Base-by-base conservation (phyloP, 2,888 invertebrate genomes). In the Ectropis crepuscularia region DNA sequence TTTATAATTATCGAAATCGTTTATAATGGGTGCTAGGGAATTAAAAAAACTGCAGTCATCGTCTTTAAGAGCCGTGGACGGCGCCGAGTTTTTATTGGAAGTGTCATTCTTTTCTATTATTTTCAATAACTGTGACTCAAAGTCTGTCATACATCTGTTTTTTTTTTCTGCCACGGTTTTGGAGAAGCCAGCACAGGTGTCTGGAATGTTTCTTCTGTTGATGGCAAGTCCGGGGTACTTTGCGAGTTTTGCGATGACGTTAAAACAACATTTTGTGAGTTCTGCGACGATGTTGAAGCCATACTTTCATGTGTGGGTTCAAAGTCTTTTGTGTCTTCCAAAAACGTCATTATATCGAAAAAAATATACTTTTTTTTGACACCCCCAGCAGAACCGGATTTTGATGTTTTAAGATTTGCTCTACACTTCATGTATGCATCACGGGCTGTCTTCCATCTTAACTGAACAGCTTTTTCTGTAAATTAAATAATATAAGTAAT, bases 191-290 rank as follows among this genome's bases (percentile, higher is more conserved):
- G 16, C 43, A 42, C 53, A 42, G 53, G 53, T 53, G 53, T 53
- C 53, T 53, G 53, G 16, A 53, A 53, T 53, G 43, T 53, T 53
- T 53, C 53, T 53, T 53, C 53, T 53, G 53, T 53, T 41, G 53
- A 53, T 43, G 42, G 42, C 43, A 42, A 53, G 53, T 41, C 53
- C 16, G 16, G 16, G 16, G 16, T 28, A 28, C 16, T 28, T 28
- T 28, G 16, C 16, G 16, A 28, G 39, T n/a, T 53, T 38, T 53
- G 53, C 39, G 53, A 28, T 28, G 16, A 28, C 16, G 16, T 28
- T 28, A 28, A 28, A 28, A 28, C 16, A 28, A 28, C 16, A 28
- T 28, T 28, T 28, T 28, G 16, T 28, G 16, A 28, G 16, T 4
- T 28, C 16, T 28, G 16, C 16, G 16, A 28, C 16, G 16, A 28